These are phyloP conservation scores for Pandemis corylana DNA, from an alignment of 2,888 invertebrate species.

Conservation along the genomic window DNA sequence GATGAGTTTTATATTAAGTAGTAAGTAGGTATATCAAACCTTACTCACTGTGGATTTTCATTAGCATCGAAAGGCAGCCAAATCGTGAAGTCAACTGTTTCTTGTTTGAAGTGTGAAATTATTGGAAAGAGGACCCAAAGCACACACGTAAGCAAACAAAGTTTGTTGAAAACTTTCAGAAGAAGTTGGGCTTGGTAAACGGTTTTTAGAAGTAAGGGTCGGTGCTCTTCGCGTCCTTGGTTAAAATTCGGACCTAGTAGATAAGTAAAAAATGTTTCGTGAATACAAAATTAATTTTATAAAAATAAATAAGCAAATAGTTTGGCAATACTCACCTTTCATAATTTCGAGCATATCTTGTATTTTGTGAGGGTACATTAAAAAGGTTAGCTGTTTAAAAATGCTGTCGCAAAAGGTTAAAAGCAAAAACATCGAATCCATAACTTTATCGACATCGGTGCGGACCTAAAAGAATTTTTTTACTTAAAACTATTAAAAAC, in stretches of 20 bases:
- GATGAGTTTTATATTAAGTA: not conserved
- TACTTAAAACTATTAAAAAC: no score
- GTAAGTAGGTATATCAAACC: not conserved
- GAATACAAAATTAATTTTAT: not conserved
- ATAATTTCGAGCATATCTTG: constrained; percentile 58
- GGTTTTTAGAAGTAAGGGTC: constrained; percentile 50
- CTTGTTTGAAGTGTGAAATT: constrained; percentile 57
- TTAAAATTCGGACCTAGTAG: constrained; percentile 58
- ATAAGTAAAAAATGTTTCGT: not conserved
- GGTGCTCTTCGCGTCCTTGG: constrained; percentile 55
- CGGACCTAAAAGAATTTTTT: constrained; percentile 52
- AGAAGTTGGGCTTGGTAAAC: constrained; percentile 51
- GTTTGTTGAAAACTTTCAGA: constrained; percentile 54
- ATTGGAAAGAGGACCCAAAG: constrained; percentile 63
- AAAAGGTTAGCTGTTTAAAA: constrained; percentile 61
- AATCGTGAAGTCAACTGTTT: constrained; percentile 60
- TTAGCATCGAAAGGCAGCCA: constrained; percentile 67
- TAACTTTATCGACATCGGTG: constrained; percentile 58
- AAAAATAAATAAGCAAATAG: not conserved
- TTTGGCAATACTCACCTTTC: constrained; percentile 53
- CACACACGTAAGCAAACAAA: constrained; percentile 58
- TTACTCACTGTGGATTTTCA: constrained; percentile 59
- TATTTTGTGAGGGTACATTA: constrained; percentile 54
- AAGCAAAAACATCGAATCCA: constrained; percentile 64
- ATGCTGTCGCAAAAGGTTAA: constrained; percentile 63